Conservation (phyloP, 2,888 invertebrate genomes). For the Cryptophagus acutangulus region DNA sequence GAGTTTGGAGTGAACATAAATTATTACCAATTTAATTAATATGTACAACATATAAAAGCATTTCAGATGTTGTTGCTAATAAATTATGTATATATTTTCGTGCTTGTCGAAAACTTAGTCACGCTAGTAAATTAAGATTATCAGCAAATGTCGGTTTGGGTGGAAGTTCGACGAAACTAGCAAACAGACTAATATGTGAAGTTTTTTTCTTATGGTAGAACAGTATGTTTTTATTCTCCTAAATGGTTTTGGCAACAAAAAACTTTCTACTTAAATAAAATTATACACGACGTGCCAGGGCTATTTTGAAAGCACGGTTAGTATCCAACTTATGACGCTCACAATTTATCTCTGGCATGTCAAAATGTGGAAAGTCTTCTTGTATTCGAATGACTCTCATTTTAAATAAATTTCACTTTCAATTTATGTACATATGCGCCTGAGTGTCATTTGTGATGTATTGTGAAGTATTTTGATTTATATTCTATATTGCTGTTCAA, state of each 20-base stretch:
- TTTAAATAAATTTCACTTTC: constrained; percentile 26
- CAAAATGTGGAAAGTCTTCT: constrained; percentile 3
- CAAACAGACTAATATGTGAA: no score
- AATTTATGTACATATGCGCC: constrained; percentile 19
- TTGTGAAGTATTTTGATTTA: constrained; percentile 23
- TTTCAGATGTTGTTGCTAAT: no score
- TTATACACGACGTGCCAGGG: neutral
- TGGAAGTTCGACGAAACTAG: no score
- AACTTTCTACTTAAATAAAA: neutral
- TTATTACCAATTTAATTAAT: no score
- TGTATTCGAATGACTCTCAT: constrained; percentile 2
- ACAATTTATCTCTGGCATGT: constrained; percentile 1
- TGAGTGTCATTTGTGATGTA: constrained; percentile 25
- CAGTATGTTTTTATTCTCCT: neutral
- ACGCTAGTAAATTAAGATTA: no score
- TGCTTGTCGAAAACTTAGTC: no score
- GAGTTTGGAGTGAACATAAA: no score
- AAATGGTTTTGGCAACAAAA: neutral
- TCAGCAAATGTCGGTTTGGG: no score
- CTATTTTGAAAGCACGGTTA: neutral
- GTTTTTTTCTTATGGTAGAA: no score
- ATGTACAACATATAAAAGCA: no score
- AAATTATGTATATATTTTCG: no score
- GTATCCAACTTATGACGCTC: neutral
- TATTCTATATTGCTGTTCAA: constrained; percentile 19